Base-by-base conservation (phyloP, 2,888 invertebrate genomes). In the Ophion ellenae region DNA sequence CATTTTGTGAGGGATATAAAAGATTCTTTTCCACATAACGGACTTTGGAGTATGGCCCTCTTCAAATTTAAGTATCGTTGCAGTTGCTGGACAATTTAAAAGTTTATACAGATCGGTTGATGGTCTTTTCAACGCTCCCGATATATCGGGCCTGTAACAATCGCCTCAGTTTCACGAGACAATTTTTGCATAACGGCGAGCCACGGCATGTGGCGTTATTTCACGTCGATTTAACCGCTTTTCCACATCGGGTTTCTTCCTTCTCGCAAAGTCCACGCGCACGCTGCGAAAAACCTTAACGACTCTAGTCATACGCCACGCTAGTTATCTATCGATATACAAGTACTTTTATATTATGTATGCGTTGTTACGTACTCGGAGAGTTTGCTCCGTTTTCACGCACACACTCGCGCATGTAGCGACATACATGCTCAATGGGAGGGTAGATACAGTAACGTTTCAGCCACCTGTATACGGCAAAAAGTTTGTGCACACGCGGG, bases 401-500 rank as follows among this genome's bases (percentile, higher is more conserved):
- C 64, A 17, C 40, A 57, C 17, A 14, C 63, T 53, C 47, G 63
- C 36, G 20, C 47, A n/a, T 61, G 59, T 24, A 47, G 40, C 45
- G 40, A 45, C 76, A 53, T 78, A 20, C 47, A 71, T 79, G 79
- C 71, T 47, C 53, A 47, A 79, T 79, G 61, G 61, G 11, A 57
- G 61, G 64, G 32, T 47, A 32, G n/a, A 66, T 66, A 36, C 53
- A 17, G 59, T 24, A 24, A 76, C 61, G 61, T 61, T 59, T 53
- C 32, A 81, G 32, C 66, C 75, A 85, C 78, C 81, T 74, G 74
- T 79, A 71, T 70, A 69, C 20, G 20, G 17, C 53, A 63, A 64
- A 64, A 64, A 64, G 47, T n/a, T 66, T 66, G 64, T 24, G 70
- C 79, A 70, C 70, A 73, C 66, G 73, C 69, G 66, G 63, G 36